phyloP scores from a whole-genome alignment of 2,888 invertebrate species.

The Troilus luridus region DNA sequence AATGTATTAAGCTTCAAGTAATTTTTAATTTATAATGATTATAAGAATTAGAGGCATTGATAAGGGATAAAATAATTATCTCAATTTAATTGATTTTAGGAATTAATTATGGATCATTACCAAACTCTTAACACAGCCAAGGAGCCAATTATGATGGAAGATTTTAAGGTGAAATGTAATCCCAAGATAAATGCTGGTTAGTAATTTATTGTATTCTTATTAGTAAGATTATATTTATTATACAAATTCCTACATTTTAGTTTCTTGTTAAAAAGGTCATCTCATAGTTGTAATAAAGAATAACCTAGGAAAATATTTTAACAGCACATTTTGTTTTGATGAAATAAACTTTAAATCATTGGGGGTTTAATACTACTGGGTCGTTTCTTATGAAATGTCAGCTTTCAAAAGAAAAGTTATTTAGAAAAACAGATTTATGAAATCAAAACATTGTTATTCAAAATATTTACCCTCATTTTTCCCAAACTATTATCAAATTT shows the following conservation, averaged over 20 bases:
- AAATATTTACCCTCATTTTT: no score
- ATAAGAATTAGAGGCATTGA: not conserved
- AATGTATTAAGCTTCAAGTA: not conserved
- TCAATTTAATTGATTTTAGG: conserved; percentile 4
- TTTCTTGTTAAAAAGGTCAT: no score
- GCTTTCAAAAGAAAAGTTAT: no score
- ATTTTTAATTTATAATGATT: not conserved
- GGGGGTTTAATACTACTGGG: no score
- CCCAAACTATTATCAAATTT: no score
- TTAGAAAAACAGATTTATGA: no score
- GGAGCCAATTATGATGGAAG: not conserved
- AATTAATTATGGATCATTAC: not conserved
- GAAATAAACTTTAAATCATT: not conserved
- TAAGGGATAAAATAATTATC: not conserved
- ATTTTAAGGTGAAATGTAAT: not conserved
- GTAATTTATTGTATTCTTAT: not conserved
- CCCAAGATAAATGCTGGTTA: not conserved
- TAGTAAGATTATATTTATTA: not conserved
- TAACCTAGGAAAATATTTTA: no score
- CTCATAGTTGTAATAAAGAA: no score
- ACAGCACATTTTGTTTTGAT: not conserved
- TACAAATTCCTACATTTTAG: no score
- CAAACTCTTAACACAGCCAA: not conserved
- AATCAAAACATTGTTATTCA: no score
- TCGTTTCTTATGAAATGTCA: no score